Percentiles rank a stretch among this genome's conserved stretches.
Evolutionary conservation across 37 sponge, comb jelly and placozoan genomes (phyloP).

Genomic region (Ianthella basta): DNA sequence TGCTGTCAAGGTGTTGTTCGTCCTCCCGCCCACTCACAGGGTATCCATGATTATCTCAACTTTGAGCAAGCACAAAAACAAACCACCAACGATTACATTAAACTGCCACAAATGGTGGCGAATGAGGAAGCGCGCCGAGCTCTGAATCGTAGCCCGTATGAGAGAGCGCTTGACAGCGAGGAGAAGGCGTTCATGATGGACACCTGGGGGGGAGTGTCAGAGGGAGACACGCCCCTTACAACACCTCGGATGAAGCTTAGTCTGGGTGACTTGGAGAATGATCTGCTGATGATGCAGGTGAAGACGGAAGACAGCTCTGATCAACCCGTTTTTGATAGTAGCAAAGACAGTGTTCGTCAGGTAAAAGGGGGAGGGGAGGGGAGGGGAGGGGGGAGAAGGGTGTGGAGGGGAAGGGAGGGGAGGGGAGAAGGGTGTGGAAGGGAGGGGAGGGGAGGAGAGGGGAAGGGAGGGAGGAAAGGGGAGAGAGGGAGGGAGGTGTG

Average conservation of each 20-base stretch:
- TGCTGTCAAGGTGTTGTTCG: too few species aligned
- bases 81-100: neutral
- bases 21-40: neutral
- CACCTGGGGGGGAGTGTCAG: constrained; percentile 2
- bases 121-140: neutral
- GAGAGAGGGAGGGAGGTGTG: neutral
- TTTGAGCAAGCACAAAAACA: neutral
- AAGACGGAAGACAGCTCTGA: too few species aligned
- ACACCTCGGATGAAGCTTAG: neutral
- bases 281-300: neutral
- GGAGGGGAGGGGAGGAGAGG: too few species aligned
- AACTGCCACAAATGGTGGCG: neutral
- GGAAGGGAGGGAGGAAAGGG: too few species aligned
- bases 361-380: too few species aligned
- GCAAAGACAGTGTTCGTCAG: too few species aligned
- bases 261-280: constrained; percentile 15
- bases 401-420: neutral
- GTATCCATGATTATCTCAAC: constrained; percentile 4
- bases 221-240: neutral
- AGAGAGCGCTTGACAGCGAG: neutral
- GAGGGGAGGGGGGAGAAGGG: too few species aligned
- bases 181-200: constrained; percentile 12
- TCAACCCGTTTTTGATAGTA: too few species aligned
- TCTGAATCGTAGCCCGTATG: constrained; percentile 3
- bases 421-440: too few species aligned